Percentiles rank a stretch among this genome's conserved stretches.
Evolutionary conservation across 2,797 vertebrate genomes (phyloP).

Genomic region (Gadopsis marmoratus): DNA sequence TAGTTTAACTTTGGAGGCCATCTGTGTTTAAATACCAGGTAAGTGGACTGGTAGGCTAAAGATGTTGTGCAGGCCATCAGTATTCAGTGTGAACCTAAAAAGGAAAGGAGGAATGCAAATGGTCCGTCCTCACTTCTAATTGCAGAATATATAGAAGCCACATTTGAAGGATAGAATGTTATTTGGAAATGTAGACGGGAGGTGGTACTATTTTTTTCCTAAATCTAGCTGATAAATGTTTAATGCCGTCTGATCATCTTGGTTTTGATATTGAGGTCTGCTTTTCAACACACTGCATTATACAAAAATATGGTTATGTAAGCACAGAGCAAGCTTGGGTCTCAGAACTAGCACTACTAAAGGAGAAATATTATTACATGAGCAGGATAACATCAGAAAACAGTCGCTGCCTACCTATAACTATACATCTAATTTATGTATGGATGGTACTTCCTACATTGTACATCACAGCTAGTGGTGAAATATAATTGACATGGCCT

Average conservation of each 20-base stretch:
- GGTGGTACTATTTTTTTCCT: background rate
- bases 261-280: conserved; percentile 26
- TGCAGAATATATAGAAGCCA: conserved; percentile 20
- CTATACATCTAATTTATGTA: background rate
- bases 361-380: background rate
- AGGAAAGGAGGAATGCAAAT: conserved; percentile 26
- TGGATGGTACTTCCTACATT: background rate
- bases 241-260: conserved; percentile 35
- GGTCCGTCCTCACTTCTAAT: conserved; percentile 19
- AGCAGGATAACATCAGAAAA: background rate
- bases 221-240: conserved; percentile 40
- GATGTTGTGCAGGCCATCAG: conserved; percentile 7
- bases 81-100: conserved; percentile 19
- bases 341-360: conserved; percentile 6
- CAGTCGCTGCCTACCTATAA: background rate
- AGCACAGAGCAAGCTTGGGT: background rate
- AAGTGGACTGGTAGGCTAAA: conserved; percentile 13
- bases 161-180: conserved; percentile 10
- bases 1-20: background rate
- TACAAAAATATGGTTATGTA: conserved; percentile 26
- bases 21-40: background rate
- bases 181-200: conserved; percentile 13
- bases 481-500: background rate
- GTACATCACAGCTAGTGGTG: background rate
- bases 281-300: conserved; percentile 22